A percentile compares a stretch with the other conserved stretches of the same genome.
Conservation (phyloP, 2,797 vertebrate species). For the Allobates femoralis region DNA sequence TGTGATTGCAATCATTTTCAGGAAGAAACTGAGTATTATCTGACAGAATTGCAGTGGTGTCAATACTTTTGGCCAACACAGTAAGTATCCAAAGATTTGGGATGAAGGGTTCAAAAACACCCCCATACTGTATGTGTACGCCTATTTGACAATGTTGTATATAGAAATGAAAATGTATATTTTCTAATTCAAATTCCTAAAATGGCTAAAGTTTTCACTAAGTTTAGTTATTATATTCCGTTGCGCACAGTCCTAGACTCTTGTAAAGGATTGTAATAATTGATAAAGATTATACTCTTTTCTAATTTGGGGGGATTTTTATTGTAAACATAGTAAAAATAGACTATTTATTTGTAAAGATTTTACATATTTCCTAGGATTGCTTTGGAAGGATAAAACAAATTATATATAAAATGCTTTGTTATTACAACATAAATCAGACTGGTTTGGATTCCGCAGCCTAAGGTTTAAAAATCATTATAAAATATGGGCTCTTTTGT, state of each 20-base stretch:
- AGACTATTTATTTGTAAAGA: neutral
- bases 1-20: too few species aligned
- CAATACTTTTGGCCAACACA: too few species aligned
- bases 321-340: neutral
- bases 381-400: constrained; percentile 15
- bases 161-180: neutral
- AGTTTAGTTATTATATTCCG: neutral
- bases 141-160: neutral
- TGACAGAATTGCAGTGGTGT: too few species aligned
- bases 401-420: constrained; percentile 11
- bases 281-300: neutral
- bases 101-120: neutral
- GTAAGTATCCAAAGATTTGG: neutral
- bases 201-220: neutral
- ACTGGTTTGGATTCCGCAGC: constrained; percentile 28
- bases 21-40: too few species aligned
- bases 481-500: constrained; percentile 45
- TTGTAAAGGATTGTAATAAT: neutral
- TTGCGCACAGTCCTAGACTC: neutral
- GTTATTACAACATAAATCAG: constrained; percentile 50
- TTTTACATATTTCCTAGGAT: neutral
- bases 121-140: neutral
- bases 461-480: constrained; percentile 58
- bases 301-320: neutral
- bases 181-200: neutral